These are phyloP conservation scores for Phalacrocorax brasilianus DNA, from an alignment of 2,113 vertebrate genomes.

Conservation along the genomic window DNA sequence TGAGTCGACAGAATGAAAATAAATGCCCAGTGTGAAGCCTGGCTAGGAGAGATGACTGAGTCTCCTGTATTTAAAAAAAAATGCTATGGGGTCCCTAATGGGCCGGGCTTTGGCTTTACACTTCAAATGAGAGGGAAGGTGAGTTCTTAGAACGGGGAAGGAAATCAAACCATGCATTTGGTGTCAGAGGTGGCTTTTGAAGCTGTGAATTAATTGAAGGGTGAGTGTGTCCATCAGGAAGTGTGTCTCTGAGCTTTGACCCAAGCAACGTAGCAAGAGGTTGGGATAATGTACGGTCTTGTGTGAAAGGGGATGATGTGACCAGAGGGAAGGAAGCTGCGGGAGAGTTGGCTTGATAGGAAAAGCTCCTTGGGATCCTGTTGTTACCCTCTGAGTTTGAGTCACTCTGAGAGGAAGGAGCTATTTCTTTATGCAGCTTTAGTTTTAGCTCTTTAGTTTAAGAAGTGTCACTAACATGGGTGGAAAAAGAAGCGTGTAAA, in stretches of 20 bases:
- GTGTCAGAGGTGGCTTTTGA: not conserved
- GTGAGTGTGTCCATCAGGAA: not conserved
- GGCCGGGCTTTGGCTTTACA: not conserved
- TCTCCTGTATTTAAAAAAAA: not conserved
- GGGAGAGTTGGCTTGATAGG: not conserved
- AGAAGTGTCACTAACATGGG: not conserved
- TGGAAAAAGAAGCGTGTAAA: not conserved
- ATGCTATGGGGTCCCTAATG: not conserved
- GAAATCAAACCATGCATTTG: not conserved
- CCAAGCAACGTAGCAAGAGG: rapidly evolving
- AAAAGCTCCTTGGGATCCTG: not conserved
- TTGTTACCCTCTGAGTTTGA: not conserved
- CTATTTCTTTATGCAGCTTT: not conserved
- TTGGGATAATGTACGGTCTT: not conserved
- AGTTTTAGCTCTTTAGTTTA: not conserved
- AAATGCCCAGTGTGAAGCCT: constrained; percentile 50
- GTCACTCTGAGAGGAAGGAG: not conserved
- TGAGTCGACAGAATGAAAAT: constrained; percentile 56
- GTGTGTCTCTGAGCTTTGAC: not conserved
- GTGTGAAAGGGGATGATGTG: not conserved
- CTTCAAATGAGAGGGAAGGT: not conserved
- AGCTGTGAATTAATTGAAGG: not conserved
- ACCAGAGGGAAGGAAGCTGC: not conserved
- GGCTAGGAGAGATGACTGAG: constrained; percentile 43
- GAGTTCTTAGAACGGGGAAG: not conserved